A percentile compares a stretch with the other conserved stretches of the same genome.
Conservation (phyloP, 1,140 invertebrate species). For the Triops cancriformis region DNA sequence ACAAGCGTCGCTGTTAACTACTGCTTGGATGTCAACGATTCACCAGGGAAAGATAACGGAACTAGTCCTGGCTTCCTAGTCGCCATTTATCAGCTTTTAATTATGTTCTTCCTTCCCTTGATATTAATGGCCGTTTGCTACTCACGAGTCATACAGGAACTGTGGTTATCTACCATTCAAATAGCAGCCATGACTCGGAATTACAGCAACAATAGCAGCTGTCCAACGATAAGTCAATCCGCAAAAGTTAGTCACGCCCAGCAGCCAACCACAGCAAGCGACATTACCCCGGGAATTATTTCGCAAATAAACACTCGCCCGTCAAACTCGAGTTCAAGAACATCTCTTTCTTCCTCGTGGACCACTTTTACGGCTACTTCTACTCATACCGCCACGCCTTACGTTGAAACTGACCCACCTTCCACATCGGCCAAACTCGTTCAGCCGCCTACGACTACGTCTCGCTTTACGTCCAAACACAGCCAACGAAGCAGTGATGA, state of each 20-base stretch:
- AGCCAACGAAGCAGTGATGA: conserved; percentile 20
- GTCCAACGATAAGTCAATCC: not conserved
- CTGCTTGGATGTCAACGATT: conserved; percentile 36
- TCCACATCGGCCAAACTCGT: not conserved
- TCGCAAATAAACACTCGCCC: not conserved
- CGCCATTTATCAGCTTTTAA: conserved; percentile 40
- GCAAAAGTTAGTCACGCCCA: not conserved
- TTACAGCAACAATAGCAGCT: conserved; percentile 29
- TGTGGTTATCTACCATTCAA: conserved; percentile 44
- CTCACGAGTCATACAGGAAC: conserved; percentile 42
- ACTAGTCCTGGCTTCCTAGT: conserved; percentile 28
- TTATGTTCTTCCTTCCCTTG: conserved; percentile 43
- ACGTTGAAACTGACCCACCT: not conserved
- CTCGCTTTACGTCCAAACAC: not conserved
- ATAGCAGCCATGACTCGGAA: conserved; percentile 37
- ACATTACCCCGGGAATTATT: not conserved
- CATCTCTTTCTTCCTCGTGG: not conserved
- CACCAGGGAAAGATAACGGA: not conserved
- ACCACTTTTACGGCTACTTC: not conserved
- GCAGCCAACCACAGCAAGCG: not conserved
- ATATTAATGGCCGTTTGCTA: conserved; percentile 44
- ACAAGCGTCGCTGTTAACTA: conserved; percentile 35
- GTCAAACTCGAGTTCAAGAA: not conserved
- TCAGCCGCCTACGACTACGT: not conserved
- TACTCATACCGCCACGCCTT: not conserved